phyloP scores from a whole-genome alignment of 30 jellyfish, hydroid and myxozoan species.

The Cassiopea xamachana region DNA sequence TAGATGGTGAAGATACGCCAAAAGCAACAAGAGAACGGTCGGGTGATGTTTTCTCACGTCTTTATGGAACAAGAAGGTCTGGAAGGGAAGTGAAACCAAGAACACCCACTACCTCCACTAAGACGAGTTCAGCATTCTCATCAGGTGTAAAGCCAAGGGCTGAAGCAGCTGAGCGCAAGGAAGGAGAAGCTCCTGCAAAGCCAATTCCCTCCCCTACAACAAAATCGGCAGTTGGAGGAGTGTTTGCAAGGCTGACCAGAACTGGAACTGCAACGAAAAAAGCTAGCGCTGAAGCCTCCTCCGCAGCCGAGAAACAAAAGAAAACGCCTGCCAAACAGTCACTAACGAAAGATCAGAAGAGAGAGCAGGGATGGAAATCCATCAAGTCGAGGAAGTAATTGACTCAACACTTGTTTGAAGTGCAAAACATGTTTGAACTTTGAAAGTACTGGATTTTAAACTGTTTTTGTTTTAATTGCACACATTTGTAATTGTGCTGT shows the following conservation, averaged over 20 bases:
- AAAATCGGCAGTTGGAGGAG: constrained; percentile 73
- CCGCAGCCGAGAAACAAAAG: constrained; percentile 19
- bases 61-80: constrained; percentile 66
- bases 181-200: constrained; percentile 34
- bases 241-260: constrained; percentile 72
- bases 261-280: constrained; percentile 86
- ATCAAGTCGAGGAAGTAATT: constrained; percentile 4
- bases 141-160: constrained; percentile 35
- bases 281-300: constrained; percentile 52
- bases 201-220: constrained; percentile 63
- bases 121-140: not conserved
- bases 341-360: constrained; percentile 51
- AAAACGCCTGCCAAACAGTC: constrained; percentile 29
- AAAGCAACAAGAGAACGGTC: constrained; percentile 88
- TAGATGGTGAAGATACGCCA: constrained; percentile 72
- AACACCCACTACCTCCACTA: constrained; percentile 32
- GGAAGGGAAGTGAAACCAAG: constrained; percentile 49
- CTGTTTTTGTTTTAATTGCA: not conserved
- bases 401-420: not conserved
- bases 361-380: constrained; percentile 70
- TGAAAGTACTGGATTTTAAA: not conserved
- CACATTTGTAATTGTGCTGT: no score
- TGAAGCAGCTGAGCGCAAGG: constrained; percentile 34
- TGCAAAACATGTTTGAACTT: not conserved
- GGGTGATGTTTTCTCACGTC: constrained; percentile 94